Percentiles rank a stretch among this genome's conserved stretches.
Evolutionary conservation across 2,113 vertebrate genomes (phyloP).

Genomic region (Phycodurus eques): DNA sequence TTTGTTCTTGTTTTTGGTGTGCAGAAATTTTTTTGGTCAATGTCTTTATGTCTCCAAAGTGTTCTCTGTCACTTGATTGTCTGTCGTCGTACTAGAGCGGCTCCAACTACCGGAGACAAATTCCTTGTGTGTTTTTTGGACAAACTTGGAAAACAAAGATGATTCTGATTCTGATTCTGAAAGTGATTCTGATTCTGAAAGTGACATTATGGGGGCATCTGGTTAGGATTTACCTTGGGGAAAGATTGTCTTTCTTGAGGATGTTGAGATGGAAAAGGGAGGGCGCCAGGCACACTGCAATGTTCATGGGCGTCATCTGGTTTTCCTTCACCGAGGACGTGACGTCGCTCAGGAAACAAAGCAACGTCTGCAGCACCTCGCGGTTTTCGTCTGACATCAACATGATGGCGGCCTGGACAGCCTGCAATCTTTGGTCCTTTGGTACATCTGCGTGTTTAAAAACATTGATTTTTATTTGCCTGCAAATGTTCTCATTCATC

Average conservation of each 20-base stretch:
- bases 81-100: too few relatives aligned
- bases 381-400: conserved; percentile 94
- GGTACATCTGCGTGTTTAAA: conserved; percentile 80
- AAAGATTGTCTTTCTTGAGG: conserved; percentile 89
- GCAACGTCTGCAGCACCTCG: conserved; percentile 89
- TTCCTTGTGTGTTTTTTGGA: too few relatives aligned
- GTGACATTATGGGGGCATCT: neutral
- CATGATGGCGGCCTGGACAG: conserved; percentile 91
- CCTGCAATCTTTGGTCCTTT: conserved; percentile 90
- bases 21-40: too few relatives aligned
- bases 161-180: neutral
- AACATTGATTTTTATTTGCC: neutral
- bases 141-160: too few relatives aligned
- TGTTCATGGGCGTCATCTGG: conserved; percentile 98
- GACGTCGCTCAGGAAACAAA: conserved; percentile 93
- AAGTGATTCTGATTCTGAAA: neutral
- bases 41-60: too few relatives aligned
- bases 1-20: too few relatives aligned
- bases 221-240: conserved; percentile 79
- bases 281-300: conserved; percentile 94
- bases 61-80: too few relatives aligned
- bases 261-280: conserved; percentile 97
- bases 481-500: too few relatives aligned
- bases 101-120: too few relatives aligned
- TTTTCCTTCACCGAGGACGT: conserved; percentile 90